These are phyloP conservation scores for Oceanodroma tethys DNA, from an alignment of 2,113 vertebrate genomes.

Conservation along the genomic window DNA sequence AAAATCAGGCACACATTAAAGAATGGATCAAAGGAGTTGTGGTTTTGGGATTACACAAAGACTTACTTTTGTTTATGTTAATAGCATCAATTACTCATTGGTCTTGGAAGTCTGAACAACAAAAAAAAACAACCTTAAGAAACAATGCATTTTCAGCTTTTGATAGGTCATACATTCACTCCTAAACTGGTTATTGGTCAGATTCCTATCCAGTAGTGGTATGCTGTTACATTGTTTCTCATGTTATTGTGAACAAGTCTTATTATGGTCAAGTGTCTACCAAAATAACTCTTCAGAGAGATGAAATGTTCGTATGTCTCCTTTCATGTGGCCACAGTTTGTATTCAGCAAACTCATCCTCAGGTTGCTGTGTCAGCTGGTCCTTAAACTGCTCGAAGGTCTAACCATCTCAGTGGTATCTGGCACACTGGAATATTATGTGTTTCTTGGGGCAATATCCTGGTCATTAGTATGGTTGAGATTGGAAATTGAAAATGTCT, in stretches of 20 bases:
- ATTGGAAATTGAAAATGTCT: neutral
- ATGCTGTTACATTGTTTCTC: neutral
- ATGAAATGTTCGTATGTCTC: neutral
- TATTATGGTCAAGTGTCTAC: constrained; percentile 28
- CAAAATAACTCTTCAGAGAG: constrained; percentile 28
- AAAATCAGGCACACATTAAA: constrained; percentile 40
- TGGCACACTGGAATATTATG: neutral
- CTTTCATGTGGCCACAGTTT: constrained; percentile 45
- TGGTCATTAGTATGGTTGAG: neutral
- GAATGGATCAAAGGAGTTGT: constrained; percentile 44
- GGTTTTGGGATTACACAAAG: constrained; percentile 52
- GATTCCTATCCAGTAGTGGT: constrained; percentile 12
- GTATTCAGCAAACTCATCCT: constrained; percentile 3
- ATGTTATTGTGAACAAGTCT: constrained; percentile 11
- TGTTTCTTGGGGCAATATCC: neutral
- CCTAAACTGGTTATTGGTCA: neutral
- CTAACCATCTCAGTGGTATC: neutral
- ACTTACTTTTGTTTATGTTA: constrained; percentile 46
- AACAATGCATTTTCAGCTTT: constrained; percentile 15
- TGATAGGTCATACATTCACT: neutral
- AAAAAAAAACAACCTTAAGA: neutral
- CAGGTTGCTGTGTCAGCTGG: constrained; percentile 34
- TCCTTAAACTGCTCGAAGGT: neutral
- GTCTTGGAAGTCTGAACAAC: constrained; percentile 49
- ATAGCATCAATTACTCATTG: constrained; percentile 45